A percentile compares a stretch with the other conserved stretches of the same genome.
Evolutionary conservation across 2,797 vertebrate genomes (phyloP).

Genomic region (Microchirus variegatus): DNA sequence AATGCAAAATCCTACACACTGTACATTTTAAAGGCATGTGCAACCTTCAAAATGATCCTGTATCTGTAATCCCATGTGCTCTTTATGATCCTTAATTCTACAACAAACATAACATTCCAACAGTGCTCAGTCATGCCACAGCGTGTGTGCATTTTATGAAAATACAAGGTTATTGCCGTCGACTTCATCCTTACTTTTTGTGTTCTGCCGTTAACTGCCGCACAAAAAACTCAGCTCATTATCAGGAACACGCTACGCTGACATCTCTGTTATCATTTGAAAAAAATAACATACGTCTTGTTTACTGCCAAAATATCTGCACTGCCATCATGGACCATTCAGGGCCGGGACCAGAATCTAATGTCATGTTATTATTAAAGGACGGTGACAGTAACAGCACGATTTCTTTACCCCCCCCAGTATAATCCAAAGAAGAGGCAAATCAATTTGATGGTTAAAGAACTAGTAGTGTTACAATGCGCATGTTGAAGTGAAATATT

Average conservation of each 20-base stretch:
- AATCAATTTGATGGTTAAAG: neutral
- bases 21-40: too few species aligned
- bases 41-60: too few species aligned
- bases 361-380: too few species aligned
- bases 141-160: too few species aligned
- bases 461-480: too few species aligned
- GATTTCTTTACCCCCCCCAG: too few species aligned
- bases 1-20: too few species aligned
- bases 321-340: constrained; percentile 56
- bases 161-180: neutral
- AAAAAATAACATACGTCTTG: neutral
- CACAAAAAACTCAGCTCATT: constrained; percentile 7
- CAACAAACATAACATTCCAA: too few species aligned
- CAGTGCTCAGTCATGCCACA: too few species aligned
- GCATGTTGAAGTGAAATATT: neutral
- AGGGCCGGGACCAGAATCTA: constrained; percentile 62
- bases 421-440: neutral
- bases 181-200: neutral
- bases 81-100: too few species aligned
- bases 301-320: constrained; percentile 66
- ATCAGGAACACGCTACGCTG: constrained; percentile 5
- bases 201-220: constrained; percentile 13
- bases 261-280: constrained; percentile 10
- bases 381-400: too few species aligned
- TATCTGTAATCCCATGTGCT: too few species aligned